Conservation (phyloP, 2,888 invertebrate species). For the Altica lythri region DNA sequence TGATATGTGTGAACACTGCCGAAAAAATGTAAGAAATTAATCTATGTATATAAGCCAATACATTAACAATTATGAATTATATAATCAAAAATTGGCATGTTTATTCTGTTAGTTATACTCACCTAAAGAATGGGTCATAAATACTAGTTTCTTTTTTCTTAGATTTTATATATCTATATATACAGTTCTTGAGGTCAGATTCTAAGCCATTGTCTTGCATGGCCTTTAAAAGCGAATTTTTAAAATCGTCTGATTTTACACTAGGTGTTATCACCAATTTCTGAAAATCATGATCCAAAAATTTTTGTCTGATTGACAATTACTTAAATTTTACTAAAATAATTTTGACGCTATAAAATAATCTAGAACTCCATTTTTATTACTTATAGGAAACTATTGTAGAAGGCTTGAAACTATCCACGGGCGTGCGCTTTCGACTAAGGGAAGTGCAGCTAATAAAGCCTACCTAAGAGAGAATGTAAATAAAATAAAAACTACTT, state of each 20-base stretch:
- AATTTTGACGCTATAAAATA: background rate
- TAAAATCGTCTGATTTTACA: conserved; percentile 79
- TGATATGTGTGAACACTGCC: too few species aligned
- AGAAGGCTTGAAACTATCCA: too few species aligned
- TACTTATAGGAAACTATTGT: too few species aligned
- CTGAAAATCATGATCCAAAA: conserved; percentile 57
- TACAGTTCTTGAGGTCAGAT: conserved; percentile 80
- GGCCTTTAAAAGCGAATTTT: conserved; percentile 73
- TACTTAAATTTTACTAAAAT: background rate
- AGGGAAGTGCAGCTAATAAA: too few species aligned
- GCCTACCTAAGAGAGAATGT: too few species aligned
- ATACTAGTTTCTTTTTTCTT: conserved; percentile 55
- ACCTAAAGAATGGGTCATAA: conserved; percentile 61
- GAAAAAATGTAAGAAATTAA: too few species aligned
- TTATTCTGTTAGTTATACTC: background rate
- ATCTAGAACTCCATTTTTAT: background rate
- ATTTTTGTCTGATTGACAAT: conserved; percentile 24
- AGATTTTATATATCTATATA: conserved; percentile 79
- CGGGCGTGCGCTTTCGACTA: too few species aligned
- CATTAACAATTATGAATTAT: too few species aligned
- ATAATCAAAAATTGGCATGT: too few species aligned
- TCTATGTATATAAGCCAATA: too few species aligned
- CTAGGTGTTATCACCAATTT: conserved; percentile 76
- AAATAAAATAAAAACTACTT: too few species aligned
- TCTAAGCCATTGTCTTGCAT: conserved; percentile 80